phyloP scores from a whole-genome alignment of 2,113 vertebrate genomes.

The Oreochromis aureus region DNA sequence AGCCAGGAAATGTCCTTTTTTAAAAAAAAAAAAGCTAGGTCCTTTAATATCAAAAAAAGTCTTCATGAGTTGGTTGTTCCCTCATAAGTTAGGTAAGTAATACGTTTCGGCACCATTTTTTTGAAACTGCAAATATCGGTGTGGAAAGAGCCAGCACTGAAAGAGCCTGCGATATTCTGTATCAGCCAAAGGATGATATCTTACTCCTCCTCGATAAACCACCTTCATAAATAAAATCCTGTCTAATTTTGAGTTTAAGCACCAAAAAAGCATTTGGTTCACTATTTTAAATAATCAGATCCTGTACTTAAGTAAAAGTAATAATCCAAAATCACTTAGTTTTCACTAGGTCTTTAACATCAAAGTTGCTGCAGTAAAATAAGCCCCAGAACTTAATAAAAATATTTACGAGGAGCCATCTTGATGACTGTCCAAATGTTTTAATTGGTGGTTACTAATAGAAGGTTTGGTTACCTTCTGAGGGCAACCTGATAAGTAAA shows the following conservation, averaged over 20 bases:
- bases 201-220: neutral
- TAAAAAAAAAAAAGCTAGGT: neutral
- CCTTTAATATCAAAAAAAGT: neutral
- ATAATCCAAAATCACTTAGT: neutral
- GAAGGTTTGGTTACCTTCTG: neutral
- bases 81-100: slow-evolving; percentile 12
- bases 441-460: neutral
- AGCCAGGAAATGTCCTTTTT: slow-evolving; percentile 14
- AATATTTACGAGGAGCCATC: neutral
- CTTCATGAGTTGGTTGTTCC: neutral
- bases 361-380: neutral
- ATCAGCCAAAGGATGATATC: neutral
- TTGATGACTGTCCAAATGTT: neutral
- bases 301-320: neutral
- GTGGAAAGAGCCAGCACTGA: neutral
- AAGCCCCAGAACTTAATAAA: neutral
- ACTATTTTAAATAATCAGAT: neutral
- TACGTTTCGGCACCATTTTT: neutral
- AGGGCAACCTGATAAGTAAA: neutral
- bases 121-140: neutral
- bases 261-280: neutral
- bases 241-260: neutral
- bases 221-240: neutral
- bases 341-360: neutral
- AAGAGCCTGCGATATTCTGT: neutral